Evolutionary conservation across 2,888 invertebrate species (phyloP).

Genomic region (Blera fallax): DNA sequence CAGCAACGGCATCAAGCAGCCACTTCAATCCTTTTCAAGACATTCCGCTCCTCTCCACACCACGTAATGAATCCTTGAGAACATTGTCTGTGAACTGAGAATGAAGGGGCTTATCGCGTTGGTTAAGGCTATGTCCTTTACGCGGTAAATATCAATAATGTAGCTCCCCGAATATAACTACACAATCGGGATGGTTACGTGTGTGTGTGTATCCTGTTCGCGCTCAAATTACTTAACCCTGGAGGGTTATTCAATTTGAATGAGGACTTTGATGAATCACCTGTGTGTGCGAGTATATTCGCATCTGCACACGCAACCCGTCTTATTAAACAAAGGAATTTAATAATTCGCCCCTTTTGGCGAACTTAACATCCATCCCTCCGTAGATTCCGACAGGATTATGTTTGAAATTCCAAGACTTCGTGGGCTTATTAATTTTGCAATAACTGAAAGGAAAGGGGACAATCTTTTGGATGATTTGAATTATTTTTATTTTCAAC

Average conservation of each 20-base stretch:
- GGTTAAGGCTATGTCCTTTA: slow-evolving; percentile 25
- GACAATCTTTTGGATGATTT: slow-evolving; percentile 33
- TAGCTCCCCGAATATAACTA: not conserved
- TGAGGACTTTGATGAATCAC: slow-evolving; percentile 64
- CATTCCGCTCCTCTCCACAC: not conserved
- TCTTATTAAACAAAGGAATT: slow-evolving; percentile 66
- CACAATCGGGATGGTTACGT: not conserved
- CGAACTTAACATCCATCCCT: not conserved
- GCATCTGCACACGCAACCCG: slow-evolving; percentile 32
- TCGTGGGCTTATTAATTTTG: slow-evolving; percentile 43
- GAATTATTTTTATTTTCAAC: slow-evolving; percentile 3
- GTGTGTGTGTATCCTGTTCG: slow-evolving; percentile 22
- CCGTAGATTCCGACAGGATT: not conserved
- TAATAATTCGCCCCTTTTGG: slow-evolving; percentile 34
- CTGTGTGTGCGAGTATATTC: slow-evolving; percentile 19
- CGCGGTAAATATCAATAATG: slow-evolving; percentile 42
- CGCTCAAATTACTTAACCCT: slow-evolving; percentile 58
- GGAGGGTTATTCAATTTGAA: slow-evolving; percentile 58
- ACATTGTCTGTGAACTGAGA: slow-evolving; percentile 35
- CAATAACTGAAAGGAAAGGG: slow-evolving; percentile 1
- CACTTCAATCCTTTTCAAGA: slow-evolving; percentile 2
- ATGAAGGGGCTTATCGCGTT: not conserved
- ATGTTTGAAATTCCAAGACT: slow-evolving; percentile 1
- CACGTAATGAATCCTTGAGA: slow-evolving; percentile 49
- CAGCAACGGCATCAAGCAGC: not conserved